phyloP scores from a whole-genome alignment of 2,797 vertebrate species.

The Xenentodon cancila region DNA sequence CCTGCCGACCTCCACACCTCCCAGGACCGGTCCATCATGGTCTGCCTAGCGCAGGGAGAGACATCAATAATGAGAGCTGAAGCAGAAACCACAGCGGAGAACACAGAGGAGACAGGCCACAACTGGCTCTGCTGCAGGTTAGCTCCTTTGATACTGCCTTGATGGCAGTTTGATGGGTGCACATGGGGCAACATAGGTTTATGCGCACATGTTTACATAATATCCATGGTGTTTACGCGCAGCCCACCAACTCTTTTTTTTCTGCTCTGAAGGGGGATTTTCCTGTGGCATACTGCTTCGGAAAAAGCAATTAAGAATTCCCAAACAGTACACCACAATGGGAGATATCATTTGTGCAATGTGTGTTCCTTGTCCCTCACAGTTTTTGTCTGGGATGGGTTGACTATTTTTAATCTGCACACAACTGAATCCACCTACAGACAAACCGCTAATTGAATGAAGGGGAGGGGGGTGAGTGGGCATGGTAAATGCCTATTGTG shows the following conservation, averaged over 20 bases:
- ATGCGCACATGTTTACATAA: constrained; percentile 71
- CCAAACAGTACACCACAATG: constrained; percentile 82
- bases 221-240: constrained; percentile 71
- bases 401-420: constrained; percentile 82
- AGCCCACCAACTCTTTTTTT: constrained; percentile 70
- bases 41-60: constrained; percentile 64
- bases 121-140: constrained; percentile 75
- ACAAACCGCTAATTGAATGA: constrained; percentile 74
- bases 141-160: constrained; percentile 72
- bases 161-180: constrained; percentile 78
- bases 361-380: constrained; percentile 73
- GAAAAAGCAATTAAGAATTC: constrained; percentile 85
- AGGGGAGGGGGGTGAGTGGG: constrained; percentile 67
- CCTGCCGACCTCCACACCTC: constrained; percentile 63
- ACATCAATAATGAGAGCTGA: constrained; percentile 76
- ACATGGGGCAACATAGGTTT: constrained; percentile 70
- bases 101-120: constrained; percentile 69
- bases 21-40: constrained; percentile 58
- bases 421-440: constrained; percentile 79
- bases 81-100: constrained; percentile 74
- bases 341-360: constrained; percentile 78
- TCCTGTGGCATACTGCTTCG: constrained; percentile 80
- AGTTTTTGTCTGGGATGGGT: constrained; percentile 71
- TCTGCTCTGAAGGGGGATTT: constrained; percentile 79
- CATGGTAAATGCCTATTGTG: constrained; percentile 78